Evolutionary conservation across 2,797 vertebrate species (phyloP).

Genomic region (Propithecus deckenii): DNA sequence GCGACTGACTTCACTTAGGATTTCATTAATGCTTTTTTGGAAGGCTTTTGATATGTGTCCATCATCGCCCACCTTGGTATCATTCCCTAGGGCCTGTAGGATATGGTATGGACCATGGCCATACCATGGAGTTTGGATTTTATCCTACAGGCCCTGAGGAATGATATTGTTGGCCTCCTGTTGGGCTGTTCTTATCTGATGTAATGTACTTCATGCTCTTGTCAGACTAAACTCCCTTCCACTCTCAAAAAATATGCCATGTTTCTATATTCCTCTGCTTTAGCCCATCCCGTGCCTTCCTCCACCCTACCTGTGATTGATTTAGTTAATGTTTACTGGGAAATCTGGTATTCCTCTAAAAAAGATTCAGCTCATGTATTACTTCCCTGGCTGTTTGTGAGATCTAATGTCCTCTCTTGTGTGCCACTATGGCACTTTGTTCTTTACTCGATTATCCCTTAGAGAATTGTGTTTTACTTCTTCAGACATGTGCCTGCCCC

Average conservation of each 20-base stretch:
- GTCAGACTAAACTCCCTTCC: not conserved
- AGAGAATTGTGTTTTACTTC: not conserved
- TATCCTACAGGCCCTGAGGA: not conserved
- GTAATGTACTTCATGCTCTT: not conserved
- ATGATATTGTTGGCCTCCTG: not conserved
- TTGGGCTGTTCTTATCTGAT: not conserved
- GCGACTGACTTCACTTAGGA: not conserved
- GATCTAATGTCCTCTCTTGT: not conserved
- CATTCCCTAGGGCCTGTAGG: not conserved
- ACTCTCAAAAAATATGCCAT: not conserved
- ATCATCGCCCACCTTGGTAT: not conserved
- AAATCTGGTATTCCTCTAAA: not conserved
- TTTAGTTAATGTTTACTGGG: not conserved
- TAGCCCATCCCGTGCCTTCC: not conserved
- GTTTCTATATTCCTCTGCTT: not conserved
- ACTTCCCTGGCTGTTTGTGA: not conserved
- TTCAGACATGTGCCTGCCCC: rapidly evolving
- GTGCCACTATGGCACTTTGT: no score
- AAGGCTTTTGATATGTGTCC: not conserved
- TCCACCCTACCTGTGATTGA: not conserved
- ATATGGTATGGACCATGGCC: not conserved
- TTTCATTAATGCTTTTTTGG: not conserved
- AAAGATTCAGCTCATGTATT: not conserved
- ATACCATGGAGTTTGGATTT: not conserved
- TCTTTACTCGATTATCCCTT: not conserved